Evolutionary conservation across 2,113 vertebrate species (phyloP), one percentile per base, ranked within the genome.

Genomic region (Pteropus alecto): DNA sequence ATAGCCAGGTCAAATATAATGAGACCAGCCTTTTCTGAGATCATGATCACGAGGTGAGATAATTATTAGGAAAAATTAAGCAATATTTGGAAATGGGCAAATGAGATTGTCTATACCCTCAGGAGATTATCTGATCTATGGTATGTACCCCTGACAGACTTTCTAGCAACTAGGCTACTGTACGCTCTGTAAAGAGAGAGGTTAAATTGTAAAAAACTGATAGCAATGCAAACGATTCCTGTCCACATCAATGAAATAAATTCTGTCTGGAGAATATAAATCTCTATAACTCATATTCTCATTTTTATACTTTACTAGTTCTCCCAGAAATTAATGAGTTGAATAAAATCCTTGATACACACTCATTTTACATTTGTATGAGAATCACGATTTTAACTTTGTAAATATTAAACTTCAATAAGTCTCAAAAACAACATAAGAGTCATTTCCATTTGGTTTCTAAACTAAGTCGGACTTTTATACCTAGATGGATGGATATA

Each of bases 401-500:
- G n/a, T 70, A 28, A 95, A 95, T 89, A 78, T 46, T 91, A 92
- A 48, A 78, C 43, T 84, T 90, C 18, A 94, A 2, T 67, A 95
- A 24, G 7, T 83, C 74, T 94, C 92, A 51, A 90, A 86, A 87
- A 83, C 30, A 95, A 65, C 46, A 76, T 22, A 81, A 54, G 73
- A 68, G 48, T 68, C 8, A 95, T 92, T 90, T 67, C 21, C 84
- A 77, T 63, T 89, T 87, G 56, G 43, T 33, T 94, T 94, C 93
- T n/a, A 95, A 83, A 76, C 91, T 94, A 95, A 95, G 90, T 65
- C 68, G 11, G 7, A 58, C 85, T 77, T 71, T 94, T 94, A n/a
- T 82, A 95, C n/a, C 46, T 90, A 16, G 74, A 96, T 90, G 16
- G 68, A 95, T 91, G 33, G 93, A 78, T 68, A n/a, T 67, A 93